Evolutionary conservation across 2,797 vertebrate species (phyloP), one percentile per base, ranked within the genome.

Genomic region (Setipinna tenuifilis): DNA sequence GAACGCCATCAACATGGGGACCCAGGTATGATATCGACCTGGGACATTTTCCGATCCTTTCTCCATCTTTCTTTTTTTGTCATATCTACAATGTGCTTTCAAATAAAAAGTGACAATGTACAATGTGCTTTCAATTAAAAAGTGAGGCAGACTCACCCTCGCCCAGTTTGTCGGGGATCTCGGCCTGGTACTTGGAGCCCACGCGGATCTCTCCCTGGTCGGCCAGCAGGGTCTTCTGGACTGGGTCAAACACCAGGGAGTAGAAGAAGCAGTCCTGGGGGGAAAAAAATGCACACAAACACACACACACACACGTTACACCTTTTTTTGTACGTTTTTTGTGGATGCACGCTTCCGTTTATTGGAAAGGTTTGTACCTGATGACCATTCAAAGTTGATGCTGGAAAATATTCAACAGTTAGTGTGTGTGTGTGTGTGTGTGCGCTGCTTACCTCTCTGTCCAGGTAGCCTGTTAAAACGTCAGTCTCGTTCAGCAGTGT

Each of bases 401-500:
- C 23, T 28, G 10, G 23, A 11, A 28, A 68, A 68, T 28, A 14
- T 68, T 54, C 0, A 54, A 54, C 62, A 54, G 50, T 54, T 2
- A 0, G 50, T 54, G 50, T 54, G 65, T 71, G 28, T 68, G 65
- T 14, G 62, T 28, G 65, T 68, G 65, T 28, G 28, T 71, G 65
- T 31, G 14, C 35, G 9, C 21, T 16, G 25, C 92, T 93, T 90
- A 99, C 98, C 96, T 99, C 98, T 91, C 98, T 97, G 81, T 98
- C 98, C 90, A 98, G 91, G 91, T 99, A 99, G 84, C 97, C 93
- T 3, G 95, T 96, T 91, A 99, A 90, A 78, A 97, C 94, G 54
- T 99, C 98, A 0, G 97, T 99, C 91, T 99, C 98, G n/a, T 98
- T 99, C 88, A 99, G 95, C 58, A 99, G 96, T 0, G 98, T 98